Evolutionary conservation across 2,797 vertebrate genomes (phyloP).

Genomic region (Pipistrellus kuhlii): DNA sequence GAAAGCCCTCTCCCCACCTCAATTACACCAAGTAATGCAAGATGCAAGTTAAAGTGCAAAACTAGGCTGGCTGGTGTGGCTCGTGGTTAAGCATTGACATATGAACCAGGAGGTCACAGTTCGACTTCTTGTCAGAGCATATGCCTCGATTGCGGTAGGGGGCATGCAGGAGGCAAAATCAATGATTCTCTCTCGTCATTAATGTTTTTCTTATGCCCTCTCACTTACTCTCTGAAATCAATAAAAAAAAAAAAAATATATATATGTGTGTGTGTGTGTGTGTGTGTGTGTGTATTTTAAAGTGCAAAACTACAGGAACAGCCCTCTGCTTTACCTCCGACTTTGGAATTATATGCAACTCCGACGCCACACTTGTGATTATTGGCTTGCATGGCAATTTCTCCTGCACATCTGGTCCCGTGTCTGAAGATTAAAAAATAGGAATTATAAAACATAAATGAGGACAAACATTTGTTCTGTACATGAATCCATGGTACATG

Average conservation of each 20-base stretch:
- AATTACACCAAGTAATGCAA: neutral
- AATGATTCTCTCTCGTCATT: too few species aligned
- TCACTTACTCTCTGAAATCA: too few species aligned
- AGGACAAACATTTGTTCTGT: neutral
- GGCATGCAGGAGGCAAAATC: too few species aligned
- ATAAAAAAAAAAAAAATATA: too few species aligned
- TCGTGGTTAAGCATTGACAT: too few species aligned
- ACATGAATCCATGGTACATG: neutral
- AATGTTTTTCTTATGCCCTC: too few species aligned
- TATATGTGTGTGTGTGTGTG: too few species aligned
- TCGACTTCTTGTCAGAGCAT: too few species aligned
- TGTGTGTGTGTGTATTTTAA: too few species aligned
- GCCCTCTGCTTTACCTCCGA: slow-evolving; percentile 92
- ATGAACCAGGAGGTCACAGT: too few species aligned
- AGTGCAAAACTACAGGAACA: neutral
- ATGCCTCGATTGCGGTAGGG: too few species aligned
- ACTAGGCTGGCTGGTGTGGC: too few species aligned
- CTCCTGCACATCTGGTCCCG: slow-evolving; percentile 97
- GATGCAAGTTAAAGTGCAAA: neutral
- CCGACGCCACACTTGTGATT: slow-evolving; percentile 98
- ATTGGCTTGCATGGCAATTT: slow-evolving; percentile 99
- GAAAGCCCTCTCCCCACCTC: neutral
- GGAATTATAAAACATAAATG: slow-evolving; percentile 47
- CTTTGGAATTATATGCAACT: slow-evolving; percentile 96
- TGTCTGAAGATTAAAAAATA: slow-evolving; percentile 89